Evolutionary conservation across 2,888 invertebrate genomes (phyloP).

Genomic region (Harmothoe impar): DNA sequence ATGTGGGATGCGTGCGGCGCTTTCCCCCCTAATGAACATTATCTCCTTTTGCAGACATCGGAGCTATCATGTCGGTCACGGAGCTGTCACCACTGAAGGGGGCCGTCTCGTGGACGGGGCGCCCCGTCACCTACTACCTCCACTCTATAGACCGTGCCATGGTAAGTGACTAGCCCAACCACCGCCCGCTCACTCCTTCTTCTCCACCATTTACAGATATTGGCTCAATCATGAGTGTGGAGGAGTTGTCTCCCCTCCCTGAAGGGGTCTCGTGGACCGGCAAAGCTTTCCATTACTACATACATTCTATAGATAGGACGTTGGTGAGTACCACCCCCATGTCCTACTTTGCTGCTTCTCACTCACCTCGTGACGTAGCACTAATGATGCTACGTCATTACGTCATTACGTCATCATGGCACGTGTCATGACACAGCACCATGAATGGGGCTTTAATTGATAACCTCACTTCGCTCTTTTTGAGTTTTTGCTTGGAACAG

Average conservation of each 20-base stretch:
- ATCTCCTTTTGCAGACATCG: constrained; percentile 89
- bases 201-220: constrained; percentile 87
- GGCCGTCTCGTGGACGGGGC: constrained; percentile 99
- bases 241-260: constrained; percentile 96
- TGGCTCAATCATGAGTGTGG: constrained; percentile 99
- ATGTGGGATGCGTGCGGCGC: constrained; percentile 21
- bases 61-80: constrained; percentile 98
- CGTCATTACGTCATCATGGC: not conserved
- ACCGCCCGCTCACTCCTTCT: constrained; percentile 19
- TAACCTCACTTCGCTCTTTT: too few relatives aligned
- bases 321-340: constrained; percentile 78
- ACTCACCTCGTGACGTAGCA: constrained; percentile 1
- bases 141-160: constrained; percentile 97
- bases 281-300: constrained; percentile 98
- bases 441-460: too few relatives aligned
- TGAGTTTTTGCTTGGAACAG: too few relatives aligned
- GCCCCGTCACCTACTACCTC: constrained; percentile 98
- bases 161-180: constrained; percentile 76
- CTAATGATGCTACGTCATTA: not conserved
- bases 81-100: constrained; percentile 97
- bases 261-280: constrained; percentile 99
- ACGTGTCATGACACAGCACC: too few relatives aligned
- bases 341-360: not conserved
- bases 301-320: constrained; percentile 98
- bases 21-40: constrained; percentile 32